Conservation (phyloP, 2,797 vertebrate species). For the Bradypodion pumilum region DNA sequence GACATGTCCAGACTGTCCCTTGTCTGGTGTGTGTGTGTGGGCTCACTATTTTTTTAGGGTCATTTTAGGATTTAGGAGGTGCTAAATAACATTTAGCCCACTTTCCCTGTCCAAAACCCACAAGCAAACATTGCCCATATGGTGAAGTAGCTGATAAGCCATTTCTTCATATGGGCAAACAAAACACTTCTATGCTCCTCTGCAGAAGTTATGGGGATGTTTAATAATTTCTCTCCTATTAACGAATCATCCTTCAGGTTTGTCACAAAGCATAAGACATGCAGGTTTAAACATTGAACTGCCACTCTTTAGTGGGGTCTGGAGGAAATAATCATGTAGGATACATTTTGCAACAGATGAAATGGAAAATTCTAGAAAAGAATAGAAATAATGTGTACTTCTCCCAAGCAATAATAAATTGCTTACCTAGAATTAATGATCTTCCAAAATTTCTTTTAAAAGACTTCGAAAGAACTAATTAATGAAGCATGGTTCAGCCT, state of each 20-base stretch:
- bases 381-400: slow-evolving; percentile 50
- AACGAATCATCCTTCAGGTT: slow-evolving; percentile 43
- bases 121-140: too few relatives aligned
- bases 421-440: slow-evolving; percentile 66
- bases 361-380: slow-evolving; percentile 44
- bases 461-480: slow-evolving; percentile 70
- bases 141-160: too few relatives aligned
- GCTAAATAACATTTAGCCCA: too few relatives aligned
- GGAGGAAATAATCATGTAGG: slow-evolving; percentile 58
- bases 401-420: slow-evolving; percentile 69
- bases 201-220: too few relatives aligned
- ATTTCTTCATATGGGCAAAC: too few relatives aligned
- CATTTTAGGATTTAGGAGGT: too few relatives aligned
- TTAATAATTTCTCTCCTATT: too few relatives aligned
- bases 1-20: neutral
- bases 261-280: slow-evolving; percentile 16
- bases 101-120: too few relatives aligned
- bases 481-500: slow-evolving; percentile 65
- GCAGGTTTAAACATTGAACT: slow-evolving; percentile 36
- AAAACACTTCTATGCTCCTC: too few relatives aligned
- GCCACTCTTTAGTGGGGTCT: neutral
- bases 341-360: slow-evolving; percentile 55
- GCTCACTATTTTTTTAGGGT: too few relatives aligned
- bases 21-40: neutral
- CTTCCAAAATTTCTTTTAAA: slow-evolving; percentile 67